phyloP scores from a whole-genome alignment of 2,888 invertebrate genomes.

The Empis livida region DNA sequence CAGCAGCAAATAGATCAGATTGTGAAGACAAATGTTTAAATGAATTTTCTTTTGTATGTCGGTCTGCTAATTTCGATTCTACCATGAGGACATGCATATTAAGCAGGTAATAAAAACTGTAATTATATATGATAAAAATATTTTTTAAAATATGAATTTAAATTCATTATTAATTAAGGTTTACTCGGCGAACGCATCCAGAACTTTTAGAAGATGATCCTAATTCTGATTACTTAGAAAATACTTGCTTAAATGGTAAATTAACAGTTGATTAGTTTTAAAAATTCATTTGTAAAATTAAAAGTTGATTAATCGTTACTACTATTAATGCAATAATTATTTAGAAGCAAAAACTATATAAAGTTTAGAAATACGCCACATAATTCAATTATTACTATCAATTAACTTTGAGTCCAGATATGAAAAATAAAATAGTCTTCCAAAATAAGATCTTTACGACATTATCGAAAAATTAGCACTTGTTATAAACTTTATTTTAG shows the following conservation, averaged over 20 bases:
- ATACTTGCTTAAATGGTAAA: conserved; percentile 76
- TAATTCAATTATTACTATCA: too few species aligned
- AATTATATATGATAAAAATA: neutral
- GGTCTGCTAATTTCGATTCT: conserved; percentile 74
- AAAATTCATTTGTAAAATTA: too few species aligned
- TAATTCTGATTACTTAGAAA: conserved; percentile 80
- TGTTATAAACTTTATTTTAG: too few species aligned
- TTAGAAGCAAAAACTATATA: too few species aligned
- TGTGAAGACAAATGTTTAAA: conserved; percentile 83
- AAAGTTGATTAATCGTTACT: too few species aligned
- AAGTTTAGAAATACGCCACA: too few species aligned
- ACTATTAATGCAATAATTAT: too few species aligned
- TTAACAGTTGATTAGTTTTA: too few species aligned
- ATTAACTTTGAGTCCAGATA: too few species aligned
- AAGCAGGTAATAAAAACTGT: conserved; percentile 42
- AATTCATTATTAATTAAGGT: conserved; percentile 39
- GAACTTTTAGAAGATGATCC: conserved; percentile 74
- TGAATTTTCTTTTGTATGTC: conserved; percentile 78
- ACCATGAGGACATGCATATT: conserved; percentile 65
- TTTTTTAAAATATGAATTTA: neutral
- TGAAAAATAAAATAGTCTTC: too few species aligned
- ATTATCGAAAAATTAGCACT: too few species aligned
- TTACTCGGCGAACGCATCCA: conserved; percentile 76
- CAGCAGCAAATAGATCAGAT: conserved; percentile 73
- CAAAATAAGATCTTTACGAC: too few species aligned